Conservation (phyloP, 2,797 vertebrate genomes). For the Adelosebastes latens region DNA sequence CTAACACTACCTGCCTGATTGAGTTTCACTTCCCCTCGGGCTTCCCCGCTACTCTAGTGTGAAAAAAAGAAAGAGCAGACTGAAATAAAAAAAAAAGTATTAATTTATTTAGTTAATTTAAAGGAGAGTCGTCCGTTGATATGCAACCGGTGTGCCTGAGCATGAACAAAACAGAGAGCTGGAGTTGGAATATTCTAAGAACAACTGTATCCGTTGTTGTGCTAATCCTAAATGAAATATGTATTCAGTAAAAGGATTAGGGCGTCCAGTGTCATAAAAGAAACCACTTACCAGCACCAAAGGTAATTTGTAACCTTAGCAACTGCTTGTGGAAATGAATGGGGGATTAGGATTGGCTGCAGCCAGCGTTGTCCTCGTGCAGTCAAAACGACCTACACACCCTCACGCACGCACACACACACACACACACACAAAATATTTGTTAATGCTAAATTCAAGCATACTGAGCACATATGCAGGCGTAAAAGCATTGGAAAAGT, state of each 20-base stretch:
- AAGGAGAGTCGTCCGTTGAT: slow-evolving; percentile 68
- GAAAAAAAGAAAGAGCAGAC: slow-evolving; percentile 19
- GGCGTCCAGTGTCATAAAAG: slow-evolving; percentile 87
- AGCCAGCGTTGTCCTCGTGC: slow-evolving; percentile 87
- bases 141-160: slow-evolving; percentile 64
- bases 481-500: slow-evolving; percentile 38
- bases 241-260: slow-evolving; percentile 88
- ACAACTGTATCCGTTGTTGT: slow-evolving; percentile 83
- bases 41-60: slow-evolving; percentile 39
- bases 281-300: slow-evolving; percentile 93
- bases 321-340: slow-evolving; percentile 92
- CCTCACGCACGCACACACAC: not conserved
- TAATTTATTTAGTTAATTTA: slow-evolving; percentile 67
- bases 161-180: slow-evolving; percentile 70
- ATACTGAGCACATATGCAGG: slow-evolving; percentile 27
- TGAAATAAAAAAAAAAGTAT: slow-evolving; percentile 49
- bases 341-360: slow-evolving; percentile 89
- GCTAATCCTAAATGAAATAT: slow-evolving; percentile 89
- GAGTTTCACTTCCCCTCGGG: slow-evolving; percentile 80
- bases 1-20: slow-evolving; percentile 68
- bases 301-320: slow-evolving; percentile 98
- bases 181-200: slow-evolving; percentile 76
- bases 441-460: slow-evolving; percentile 41
- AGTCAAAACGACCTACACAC: slow-evolving; percentile 70
- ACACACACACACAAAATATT: slow-evolving; percentile 3